Base-by-base conservation (phyloP, 1,140 invertebrate genomes). In the Calephelis nemesis region DNA sequence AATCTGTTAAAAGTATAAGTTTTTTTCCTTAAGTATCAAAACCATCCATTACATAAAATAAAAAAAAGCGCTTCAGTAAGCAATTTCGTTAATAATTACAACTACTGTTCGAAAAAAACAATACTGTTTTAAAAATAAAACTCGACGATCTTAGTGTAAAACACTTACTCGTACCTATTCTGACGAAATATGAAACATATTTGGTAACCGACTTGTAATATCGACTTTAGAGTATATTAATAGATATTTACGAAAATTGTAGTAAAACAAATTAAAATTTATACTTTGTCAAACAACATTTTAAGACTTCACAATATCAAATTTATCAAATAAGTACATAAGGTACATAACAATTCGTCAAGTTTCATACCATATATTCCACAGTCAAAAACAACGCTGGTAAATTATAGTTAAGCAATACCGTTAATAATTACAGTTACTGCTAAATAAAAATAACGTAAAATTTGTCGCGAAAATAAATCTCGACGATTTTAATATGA, bases 31-130 rank as follows among this genome's bases (percentile, higher is more conserved):
- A n/a, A n/a, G n/a, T n/a, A n/a, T n/a, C n/a, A n/a, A n/a, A 58
- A 58, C 52, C 52, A 15, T 15, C 52, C 52, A 58, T 58, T 58
- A 58, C 52, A 58, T 15, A 58, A 15, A n/a, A n/a, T 52, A 15
- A 52, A 52, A 15, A 52, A 52, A 15, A 19, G 52, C 52, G 30
- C 52, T 58, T 58, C 30, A 30, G 9, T 58, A 39, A 58, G 19
- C 52, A 58, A 30, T 39, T 58, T 58, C 19, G 15, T 58, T 58
- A 58, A 58, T 58, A 58, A 58, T 58, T 58, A 58, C 52, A 58
- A 15, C 30, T 58, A 58, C 52, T 30, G 52, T 15, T 15, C 15
- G 15, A 19, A 19, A 19, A 19, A 1, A 19, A 19, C 15, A 19
- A 19, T 52, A 52, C 50, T 15, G 50, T 4, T 15, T 30, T 58